Evolutionary conservation across 2,113 vertebrate genomes (phyloP).

Genomic region (Dromas ardeola): DNA sequence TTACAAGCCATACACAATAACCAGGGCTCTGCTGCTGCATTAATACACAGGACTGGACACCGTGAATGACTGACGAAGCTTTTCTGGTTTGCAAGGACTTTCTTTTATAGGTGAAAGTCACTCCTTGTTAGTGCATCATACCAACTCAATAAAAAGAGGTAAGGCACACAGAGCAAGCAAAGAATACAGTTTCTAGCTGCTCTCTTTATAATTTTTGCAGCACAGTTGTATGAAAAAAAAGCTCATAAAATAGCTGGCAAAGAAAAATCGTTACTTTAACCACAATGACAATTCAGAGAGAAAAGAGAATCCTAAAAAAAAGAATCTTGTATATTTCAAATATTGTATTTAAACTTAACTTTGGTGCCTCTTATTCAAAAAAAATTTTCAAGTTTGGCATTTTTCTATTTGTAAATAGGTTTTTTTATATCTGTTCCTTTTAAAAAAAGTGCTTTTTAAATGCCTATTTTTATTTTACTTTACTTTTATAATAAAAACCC

Average conservation of each 20-base stretch:
- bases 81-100: not conserved
- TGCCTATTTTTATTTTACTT: conserved; percentile 85
- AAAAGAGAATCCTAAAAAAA: not conserved
- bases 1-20: not conserved
- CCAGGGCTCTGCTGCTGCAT: not conserved
- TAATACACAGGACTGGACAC: not conserved
- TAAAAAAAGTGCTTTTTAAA: conserved; percentile 74
- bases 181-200: not conserved
- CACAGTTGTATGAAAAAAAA: not conserved
- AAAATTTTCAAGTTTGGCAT: conserved; percentile 44
- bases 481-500: conserved; percentile 84
- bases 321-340: conserved; percentile 60
- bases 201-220: not conserved
- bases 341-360: conserved; percentile 75
- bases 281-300: not conserved
- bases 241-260: not conserved
- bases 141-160: not conserved
- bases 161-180: not conserved
- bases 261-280: not conserved
- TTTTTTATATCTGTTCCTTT: conserved; percentile 73
- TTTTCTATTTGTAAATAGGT: conserved; percentile 79
- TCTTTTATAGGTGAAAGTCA: not conserved
- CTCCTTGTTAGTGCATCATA: not conserved
- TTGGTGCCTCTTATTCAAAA: conserved; percentile 31
- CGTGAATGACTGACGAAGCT: not conserved